Conservation (phyloP, 1,140 invertebrate species). For the Drosophila bocki region DNA sequence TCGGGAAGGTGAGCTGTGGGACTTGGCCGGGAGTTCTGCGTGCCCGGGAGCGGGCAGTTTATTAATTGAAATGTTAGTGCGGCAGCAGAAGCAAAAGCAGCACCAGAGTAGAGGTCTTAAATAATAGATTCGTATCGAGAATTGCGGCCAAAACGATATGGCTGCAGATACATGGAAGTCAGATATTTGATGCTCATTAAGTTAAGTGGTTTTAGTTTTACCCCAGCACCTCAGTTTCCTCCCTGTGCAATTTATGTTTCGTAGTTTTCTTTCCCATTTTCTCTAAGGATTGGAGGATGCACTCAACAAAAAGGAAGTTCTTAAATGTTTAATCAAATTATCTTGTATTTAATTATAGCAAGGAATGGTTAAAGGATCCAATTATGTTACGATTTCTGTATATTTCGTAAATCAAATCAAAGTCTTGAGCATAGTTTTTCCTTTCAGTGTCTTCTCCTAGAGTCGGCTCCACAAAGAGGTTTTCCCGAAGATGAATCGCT, state of each 20-base stretch:
- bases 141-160: constrained; percentile 71
- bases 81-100: constrained; percentile 8
- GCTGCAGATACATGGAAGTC: constrained; percentile 41
- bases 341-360: neutral
- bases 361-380: neutral
- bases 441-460: neutral
- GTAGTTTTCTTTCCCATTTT: constrained; percentile 8
- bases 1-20: constrained; percentile 44
- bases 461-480: constrained; percentile 73
- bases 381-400: too few relatives aligned
- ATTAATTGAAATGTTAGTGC: constrained; percentile 84
- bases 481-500: constrained; percentile 77
- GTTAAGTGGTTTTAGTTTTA: constrained; percentile 82
- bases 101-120: constrained; percentile 62
- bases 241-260: constrained; percentile 66
- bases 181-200: constrained; percentile 83
- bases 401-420: neutral
- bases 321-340: too few relatives aligned
- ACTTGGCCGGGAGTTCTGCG: constrained; percentile 37
- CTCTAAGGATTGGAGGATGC: neutral
- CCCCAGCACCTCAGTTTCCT: constrained; percentile 19
- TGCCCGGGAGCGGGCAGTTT: constrained; percentile 64
- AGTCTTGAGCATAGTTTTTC: neutral
- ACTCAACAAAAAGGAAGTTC: neutral
- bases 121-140: constrained; percentile 83